phyloP scores from a whole-genome alignment of 2,797 vertebrate genomes.

The Tiaroga cobitis region DNA sequence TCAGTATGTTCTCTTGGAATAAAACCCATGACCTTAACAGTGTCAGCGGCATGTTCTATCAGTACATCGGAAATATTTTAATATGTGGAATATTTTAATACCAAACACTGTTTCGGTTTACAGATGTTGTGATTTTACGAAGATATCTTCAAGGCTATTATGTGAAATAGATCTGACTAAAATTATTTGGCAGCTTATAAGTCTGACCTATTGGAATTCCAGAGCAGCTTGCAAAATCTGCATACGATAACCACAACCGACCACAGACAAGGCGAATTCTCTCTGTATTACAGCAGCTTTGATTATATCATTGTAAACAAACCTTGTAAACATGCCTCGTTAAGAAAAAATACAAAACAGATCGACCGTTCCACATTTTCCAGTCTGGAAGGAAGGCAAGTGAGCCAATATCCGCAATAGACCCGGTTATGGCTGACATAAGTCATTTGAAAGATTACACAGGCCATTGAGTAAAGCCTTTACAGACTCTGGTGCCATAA shows the following conservation, averaged over 20 bases:
- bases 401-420: slow-evolving; percentile 55
- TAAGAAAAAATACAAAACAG: slow-evolving; percentile 56
- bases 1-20: neutral
- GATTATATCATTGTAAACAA: slow-evolving; percentile 65
- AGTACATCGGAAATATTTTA: neutral
- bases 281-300: slow-evolving; percentile 52
- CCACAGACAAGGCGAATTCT: slow-evolving; percentile 34
- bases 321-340: slow-evolving; percentile 59
- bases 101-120: slow-evolving; percentile 11
- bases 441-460: slow-evolving; percentile 65
- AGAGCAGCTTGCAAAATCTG: slow-evolving; percentile 15
- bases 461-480: slow-evolving; percentile 67
- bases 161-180: slow-evolving; percentile 23
- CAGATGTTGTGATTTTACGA: slow-evolving; percentile 6
- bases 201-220: slow-evolving; percentile 38
- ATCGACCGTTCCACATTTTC: slow-evolving; percentile 61
- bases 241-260: slow-evolving; percentile 27
- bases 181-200: slow-evolving; percentile 29
- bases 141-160: slow-evolving; percentile 13
- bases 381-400: slow-evolving; percentile 50
- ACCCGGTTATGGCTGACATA: slow-evolving; percentile 63
- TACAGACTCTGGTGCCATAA: slow-evolving; percentile 52
- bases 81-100: neutral
- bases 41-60: neutral
- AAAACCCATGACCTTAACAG: neutral